Conservation (phyloP, 2,113 vertebrate species). For the Cyprinodon tularosa region DNA sequence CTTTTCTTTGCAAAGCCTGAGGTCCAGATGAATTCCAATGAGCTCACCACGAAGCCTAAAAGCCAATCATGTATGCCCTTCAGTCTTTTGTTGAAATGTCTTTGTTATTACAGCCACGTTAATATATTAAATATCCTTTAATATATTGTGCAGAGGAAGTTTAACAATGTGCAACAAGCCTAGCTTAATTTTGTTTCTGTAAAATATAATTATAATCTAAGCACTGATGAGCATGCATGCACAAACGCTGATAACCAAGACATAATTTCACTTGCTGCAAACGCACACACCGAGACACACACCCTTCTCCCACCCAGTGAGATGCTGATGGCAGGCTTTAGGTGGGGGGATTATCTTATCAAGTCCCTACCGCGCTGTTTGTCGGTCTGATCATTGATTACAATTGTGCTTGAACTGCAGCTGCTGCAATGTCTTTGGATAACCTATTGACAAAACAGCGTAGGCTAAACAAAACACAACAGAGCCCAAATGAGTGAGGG, state of each 20-base stretch:
- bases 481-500: conserved; percentile 22
- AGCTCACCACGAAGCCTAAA: conserved; percentile 42
- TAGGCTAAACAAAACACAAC: conserved; percentile 54
- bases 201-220: background rate
- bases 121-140: conserved; percentile 61
- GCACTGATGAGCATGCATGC: background rate
- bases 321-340: conserved; percentile 64
- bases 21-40: conserved; percentile 65
- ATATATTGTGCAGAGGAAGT: conserved; percentile 31
- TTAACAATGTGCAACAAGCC: conserved; percentile 26
- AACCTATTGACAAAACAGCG: conserved; percentile 76
- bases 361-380: conserved; percentile 70
- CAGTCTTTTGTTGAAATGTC: conserved; percentile 53
- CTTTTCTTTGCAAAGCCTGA: conserved; percentile 57
- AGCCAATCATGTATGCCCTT: conserved; percentile 67
- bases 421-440: conserved; percentile 77
- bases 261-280: conserved; percentile 53
- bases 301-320: conserved; percentile 38
- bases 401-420: conserved; percentile 68
- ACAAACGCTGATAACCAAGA: conserved; percentile 17
- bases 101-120: conserved; percentile 36
- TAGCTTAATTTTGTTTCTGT: conserved; percentile 25
- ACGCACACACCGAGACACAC: conserved; percentile 30
- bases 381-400: conserved; percentile 75
- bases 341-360: conserved; percentile 81